Base-by-base conservation (phyloP, 2,888 invertebrate genomes). In the Drosophila cognata region DNA sequence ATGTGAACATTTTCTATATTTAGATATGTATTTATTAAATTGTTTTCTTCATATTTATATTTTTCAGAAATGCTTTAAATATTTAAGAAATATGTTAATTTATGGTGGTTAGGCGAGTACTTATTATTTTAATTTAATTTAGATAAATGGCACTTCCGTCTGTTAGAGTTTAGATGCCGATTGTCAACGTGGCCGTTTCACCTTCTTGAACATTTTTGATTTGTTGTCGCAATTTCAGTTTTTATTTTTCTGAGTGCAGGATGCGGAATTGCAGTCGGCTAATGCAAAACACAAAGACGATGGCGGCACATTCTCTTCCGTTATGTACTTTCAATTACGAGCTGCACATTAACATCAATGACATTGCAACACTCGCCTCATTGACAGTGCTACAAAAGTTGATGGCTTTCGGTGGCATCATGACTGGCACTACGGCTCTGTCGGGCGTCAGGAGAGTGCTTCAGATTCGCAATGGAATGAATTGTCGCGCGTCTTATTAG, bases 251-350 rank as follows among this genome's bases (percentile, higher is more conserved):
- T 28, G 33, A 11, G 13, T 43, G 38, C 57, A 50, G 67, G 62
- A 63, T 55, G 50, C 67, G 76, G 65, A 78, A 76, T 58, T 76
- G 86, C 76, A 83, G 29, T 46, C 72, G 51, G 57, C n/a, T 65
- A 66, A 52, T 68, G 71, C 62, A 61, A 67, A 64, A 41, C 25
- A 28, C 18, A 38, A 67, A 56, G 51, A 81, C 59, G 67, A 18
- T 55, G 46, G n/a, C 59, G 36, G 50, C 58, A 46, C 59, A 35
- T 60, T 52, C 50, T 64, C 41, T 73, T 18, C 60, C 66, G 25
- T 48, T 72, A 50, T 67, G 51, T 62, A 70, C 75, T 77, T 65
- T 71, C 77, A 69, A 75, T 79, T 68, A 81, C 61, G 62, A 56
- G 28, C 38, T 56, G 59, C 63, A 53, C 77, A 67, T 70, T 79